Evolutionary conservation across 2,888 invertebrate genomes (phyloP).

Genomic region (Mechanitis messenoides): DNA sequence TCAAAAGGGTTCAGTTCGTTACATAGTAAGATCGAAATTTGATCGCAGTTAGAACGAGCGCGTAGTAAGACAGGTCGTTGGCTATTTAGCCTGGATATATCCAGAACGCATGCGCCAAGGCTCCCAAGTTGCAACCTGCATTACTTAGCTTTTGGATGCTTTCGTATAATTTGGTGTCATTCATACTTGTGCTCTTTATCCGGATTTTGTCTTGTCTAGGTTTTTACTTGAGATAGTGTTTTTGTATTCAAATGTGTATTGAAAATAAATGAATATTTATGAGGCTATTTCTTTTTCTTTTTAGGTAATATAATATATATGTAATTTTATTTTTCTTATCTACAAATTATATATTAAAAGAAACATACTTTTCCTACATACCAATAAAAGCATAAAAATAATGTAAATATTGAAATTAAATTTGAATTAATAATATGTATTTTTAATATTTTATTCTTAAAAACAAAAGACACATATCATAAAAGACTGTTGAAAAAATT

Average conservation of each 20-base stretch:
- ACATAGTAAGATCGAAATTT: conserved; percentile 74
- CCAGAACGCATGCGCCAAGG: conserved; percentile 49
- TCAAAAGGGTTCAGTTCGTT: conserved; percentile 62
- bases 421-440: too few relatives aligned
- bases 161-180: conserved; percentile 24
- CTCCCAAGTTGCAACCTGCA: conserved; percentile 48
- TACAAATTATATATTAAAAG: too few relatives aligned
- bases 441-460: too few relatives aligned
- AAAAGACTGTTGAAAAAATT: too few relatives aligned
- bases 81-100: conserved; percentile 52
- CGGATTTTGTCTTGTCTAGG: conserved; percentile 4
- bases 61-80: conserved; percentile 63
- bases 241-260: neutral
- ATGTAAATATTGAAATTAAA: too few relatives aligned
- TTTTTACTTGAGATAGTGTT: neutral
- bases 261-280: neutral
- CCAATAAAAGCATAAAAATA: too few relatives aligned
- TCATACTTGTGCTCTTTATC: conserved; percentile 4
- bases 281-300: neutral
- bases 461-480: too few relatives aligned
- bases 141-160: conserved; percentile 36
- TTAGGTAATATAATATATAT: neutral
- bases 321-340: too few relatives aligned
- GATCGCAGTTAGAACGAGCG: conserved; percentile 61
- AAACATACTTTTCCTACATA: too few relatives aligned